Evolutionary conservation across 2,888 invertebrate species (phyloP).

Genomic region (Microchrysa polita): DNA sequence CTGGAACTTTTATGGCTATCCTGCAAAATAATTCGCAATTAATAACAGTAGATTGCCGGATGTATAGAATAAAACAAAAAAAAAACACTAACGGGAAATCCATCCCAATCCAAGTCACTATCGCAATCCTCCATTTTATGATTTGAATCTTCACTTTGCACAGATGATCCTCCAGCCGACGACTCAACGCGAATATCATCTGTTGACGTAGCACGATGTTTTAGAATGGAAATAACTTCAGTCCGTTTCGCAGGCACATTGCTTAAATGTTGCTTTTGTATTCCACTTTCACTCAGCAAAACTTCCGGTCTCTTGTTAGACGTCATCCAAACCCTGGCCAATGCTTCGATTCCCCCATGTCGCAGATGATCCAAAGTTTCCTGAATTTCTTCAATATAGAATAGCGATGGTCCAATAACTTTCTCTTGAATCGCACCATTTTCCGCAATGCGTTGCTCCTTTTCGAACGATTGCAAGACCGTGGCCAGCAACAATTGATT

Average conservation of each 20-base stretch:
- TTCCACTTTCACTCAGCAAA: slow-evolving; percentile 37
- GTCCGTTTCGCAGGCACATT: slow-evolving; percentile 32
- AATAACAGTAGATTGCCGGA: background rate
- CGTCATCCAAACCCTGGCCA: slow-evolving; percentile 68
- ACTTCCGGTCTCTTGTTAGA: slow-evolving; percentile 71
- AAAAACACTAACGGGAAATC: slow-evolving; percentile 61
- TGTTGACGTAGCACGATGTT: slow-evolving; percentile 67
- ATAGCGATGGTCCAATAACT: slow-evolving; percentile 76
- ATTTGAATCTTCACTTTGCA: slow-evolving; percentile 58
- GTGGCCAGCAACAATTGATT: slow-evolving; percentile 76
- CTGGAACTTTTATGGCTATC: slow-evolving; percentile 73
- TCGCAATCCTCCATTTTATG: slow-evolving; percentile 68
- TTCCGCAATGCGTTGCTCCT: slow-evolving; percentile 50
- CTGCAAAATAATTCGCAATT: slow-evolving; percentile 63
- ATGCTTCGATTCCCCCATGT: slow-evolving; percentile 77
- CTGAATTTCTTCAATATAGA: slow-evolving; percentile 91
- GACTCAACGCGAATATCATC: slow-evolving; percentile 58
- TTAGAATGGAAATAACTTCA: slow-evolving; percentile 68
- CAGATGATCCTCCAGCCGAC: slow-evolving; percentile 59
- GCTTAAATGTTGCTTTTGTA: slow-evolving; percentile 5
- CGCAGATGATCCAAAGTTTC: slow-evolving; percentile 82
- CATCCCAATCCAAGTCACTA: slow-evolving; percentile 81
- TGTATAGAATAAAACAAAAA: slow-evolving; percentile 40
- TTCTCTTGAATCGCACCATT: slow-evolving; percentile 44
- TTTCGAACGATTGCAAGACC: slow-evolving; percentile 66